Base-by-base conservation (phyloP, 2,797 vertebrate species). In the Telmatherina bonti region DNA sequence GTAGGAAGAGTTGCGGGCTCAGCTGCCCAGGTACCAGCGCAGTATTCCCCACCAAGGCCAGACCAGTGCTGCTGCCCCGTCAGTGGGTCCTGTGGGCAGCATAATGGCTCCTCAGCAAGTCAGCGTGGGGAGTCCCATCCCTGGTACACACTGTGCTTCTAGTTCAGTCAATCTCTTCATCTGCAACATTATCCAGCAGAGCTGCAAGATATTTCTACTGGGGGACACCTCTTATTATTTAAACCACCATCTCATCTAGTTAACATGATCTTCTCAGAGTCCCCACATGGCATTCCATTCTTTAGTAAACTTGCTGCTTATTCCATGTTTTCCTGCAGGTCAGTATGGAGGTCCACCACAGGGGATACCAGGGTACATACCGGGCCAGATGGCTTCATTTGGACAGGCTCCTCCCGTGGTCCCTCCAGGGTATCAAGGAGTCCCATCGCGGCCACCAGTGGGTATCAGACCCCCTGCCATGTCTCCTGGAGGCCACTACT, bases 401-500 rank as follows among this genome's bases (percentile, higher is more conserved):
- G 96, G 95, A 83, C 97, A 97, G 93, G 96, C 93, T 30, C 96
- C 96, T 61, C 95, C 96, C 0, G 96, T 96, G 95, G 96, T 96
- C 74, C 96, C 96, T 78, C 94, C 94, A 29, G 87, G 74, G 20
- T 98, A 95, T 90, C 96, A 97, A 91, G 96, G 95, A 91, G 97
- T 71, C 63, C 76, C 83, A 38, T 76, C 74, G 2, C 72, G 95
- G 86, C 96, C 96, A 66, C 96, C 96, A 15, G 94, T 97, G 94
- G 96, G 95, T 89, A 95, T 97, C 94, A 96, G 96, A 92, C 97
- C 97, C 86, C 96, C 96, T 64, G 96, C 98, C 87, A 97, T 98
- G 97, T 98, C 96, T 76, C 97, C 96, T 78, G 97, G 96, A 89
- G 95, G 96, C 90, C 96, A 96, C 91, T 98, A 97, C 95, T 98